Evolutionary conservation across 2,113 vertebrate genomes (phyloP).

Genomic region (Gobio gobio): DNA sequence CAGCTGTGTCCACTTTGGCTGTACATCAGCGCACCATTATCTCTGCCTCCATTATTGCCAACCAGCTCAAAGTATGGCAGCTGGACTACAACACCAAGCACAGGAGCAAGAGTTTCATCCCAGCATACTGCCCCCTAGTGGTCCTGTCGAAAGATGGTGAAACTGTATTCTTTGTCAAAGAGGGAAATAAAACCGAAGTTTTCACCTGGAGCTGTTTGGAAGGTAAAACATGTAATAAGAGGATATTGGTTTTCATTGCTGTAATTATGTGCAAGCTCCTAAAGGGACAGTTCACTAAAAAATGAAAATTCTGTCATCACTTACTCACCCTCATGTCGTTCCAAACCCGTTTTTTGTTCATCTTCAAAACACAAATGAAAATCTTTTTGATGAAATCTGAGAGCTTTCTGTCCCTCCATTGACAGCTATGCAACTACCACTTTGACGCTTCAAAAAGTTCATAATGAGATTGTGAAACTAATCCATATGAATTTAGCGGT

Average conservation of each 20-base stretch:
- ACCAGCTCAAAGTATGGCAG: constrained; percentile 75
- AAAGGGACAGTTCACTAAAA: too few relatives aligned
- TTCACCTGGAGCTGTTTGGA: constrained; percentile 77
- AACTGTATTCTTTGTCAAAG: constrained; percentile 73
- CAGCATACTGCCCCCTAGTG: constrained; percentile 68
- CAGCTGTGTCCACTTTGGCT: constrained; percentile 67
- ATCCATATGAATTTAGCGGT: too few relatives aligned
- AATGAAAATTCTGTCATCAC: too few relatives aligned
- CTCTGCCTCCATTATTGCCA: constrained; percentile 70
- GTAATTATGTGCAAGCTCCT: not conserved
- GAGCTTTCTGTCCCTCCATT: too few relatives aligned
- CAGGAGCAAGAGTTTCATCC: constrained; percentile 62
- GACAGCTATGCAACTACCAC: too few relatives aligned
- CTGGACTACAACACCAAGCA: constrained; percentile 64
- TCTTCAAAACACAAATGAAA: too few relatives aligned
- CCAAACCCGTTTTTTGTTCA: too few relatives aligned
- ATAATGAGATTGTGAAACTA: too few relatives aligned
- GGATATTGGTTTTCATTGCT: not conserved
- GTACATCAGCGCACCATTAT: constrained; percentile 65
- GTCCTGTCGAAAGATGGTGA: constrained; percentile 69
- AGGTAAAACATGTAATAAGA: constrained; percentile 68
- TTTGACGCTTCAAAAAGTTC: too few relatives aligned
- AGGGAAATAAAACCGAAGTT: constrained; percentile 72
- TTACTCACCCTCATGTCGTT: too few relatives aligned
- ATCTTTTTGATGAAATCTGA: too few relatives aligned